Conservation (phyloP, 2,113 vertebrate genomes). For the Daubentonia madagascariensis region DNA sequence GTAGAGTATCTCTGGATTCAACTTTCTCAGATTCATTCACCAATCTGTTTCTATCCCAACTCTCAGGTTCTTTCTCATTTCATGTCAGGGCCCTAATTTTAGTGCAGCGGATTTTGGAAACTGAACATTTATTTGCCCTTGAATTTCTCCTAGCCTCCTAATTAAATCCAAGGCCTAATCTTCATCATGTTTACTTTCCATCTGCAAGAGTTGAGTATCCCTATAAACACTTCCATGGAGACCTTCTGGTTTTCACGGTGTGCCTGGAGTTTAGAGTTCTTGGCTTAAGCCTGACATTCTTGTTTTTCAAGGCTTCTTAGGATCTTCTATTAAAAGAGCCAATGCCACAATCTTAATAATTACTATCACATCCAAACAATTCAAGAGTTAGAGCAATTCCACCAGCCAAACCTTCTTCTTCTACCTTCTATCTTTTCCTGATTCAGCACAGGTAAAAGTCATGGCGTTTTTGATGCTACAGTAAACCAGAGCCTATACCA, state of each 20-base stretch:
- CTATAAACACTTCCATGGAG: background rate
- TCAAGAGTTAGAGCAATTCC: accelerated
- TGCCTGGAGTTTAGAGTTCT: background rate
- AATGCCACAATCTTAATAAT: background rate
- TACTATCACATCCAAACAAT: background rate
- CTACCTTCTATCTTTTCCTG: accelerated
- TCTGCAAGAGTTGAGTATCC: background rate
- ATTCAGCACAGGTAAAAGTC: background rate
- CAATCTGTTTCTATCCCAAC: background rate
- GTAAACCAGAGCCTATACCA: accelerated
- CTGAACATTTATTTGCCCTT: background rate
- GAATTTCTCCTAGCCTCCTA: background rate
- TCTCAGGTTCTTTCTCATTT: background rate
- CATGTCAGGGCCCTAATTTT: background rate
- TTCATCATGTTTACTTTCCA: background rate
- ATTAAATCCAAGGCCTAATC: background rate
- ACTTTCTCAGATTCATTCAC: background rate
- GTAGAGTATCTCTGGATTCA: background rate
- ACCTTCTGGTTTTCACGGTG: background rate
- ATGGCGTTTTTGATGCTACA: accelerated
- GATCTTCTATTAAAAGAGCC: background rate
- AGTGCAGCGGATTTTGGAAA: background rate
- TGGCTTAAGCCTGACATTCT: background rate
- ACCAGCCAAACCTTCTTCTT: background rate
- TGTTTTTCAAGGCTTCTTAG: background rate